phyloP scores from a whole-genome alignment of 2,797 vertebrate species.

The Characodon lateralis region DNA sequence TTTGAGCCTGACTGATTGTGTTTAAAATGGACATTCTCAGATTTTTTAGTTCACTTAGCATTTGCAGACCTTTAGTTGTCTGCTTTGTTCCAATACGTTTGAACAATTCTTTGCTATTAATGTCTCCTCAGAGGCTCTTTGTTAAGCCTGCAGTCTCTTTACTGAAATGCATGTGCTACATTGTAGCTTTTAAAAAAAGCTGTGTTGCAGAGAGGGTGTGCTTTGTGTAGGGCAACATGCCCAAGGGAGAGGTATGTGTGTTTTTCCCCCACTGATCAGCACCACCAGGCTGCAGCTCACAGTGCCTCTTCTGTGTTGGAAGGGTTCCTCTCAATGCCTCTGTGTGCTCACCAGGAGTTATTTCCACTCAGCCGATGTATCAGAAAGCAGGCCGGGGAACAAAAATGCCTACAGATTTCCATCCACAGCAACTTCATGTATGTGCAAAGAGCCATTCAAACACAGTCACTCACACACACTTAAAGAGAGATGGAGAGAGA shows the following conservation, averaged over 20 bases:
- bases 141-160: slow-evolving; percentile 22
- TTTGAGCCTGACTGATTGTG: neutral
- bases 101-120: slow-evolving; percentile 8
- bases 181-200: slow-evolving; percentile 40
- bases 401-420: slow-evolving; percentile 56
- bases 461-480: slow-evolving; percentile 18
- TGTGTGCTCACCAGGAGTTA: slow-evolving; percentile 69
- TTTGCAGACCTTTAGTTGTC: neutral
- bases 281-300: slow-evolving; percentile 65
- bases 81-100: neutral
- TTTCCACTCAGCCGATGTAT: slow-evolving; percentile 63
- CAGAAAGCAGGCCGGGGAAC: slow-evolving; percentile 51
- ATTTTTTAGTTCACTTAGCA: neutral
- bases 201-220: slow-evolving; percentile 54
- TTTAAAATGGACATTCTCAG: slow-evolving; percentile 6
- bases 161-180: slow-evolving; percentile 26
- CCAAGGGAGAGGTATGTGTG: slow-evolving; percentile 49
- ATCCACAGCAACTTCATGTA: slow-evolving; percentile 40
- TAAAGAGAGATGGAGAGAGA: slow-evolving; percentile 17
- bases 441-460: slow-evolving; percentile 35
- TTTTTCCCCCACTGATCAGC: slow-evolving; percentile 63
- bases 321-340: slow-evolving; percentile 67
- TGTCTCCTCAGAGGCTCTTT: slow-evolving; percentile 25
- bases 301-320: slow-evolving; percentile 70
- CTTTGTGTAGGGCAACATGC: slow-evolving; percentile 54